Base-by-base conservation (phyloP, 2,888 invertebrate species). In the Sacculina carcini region DNA sequence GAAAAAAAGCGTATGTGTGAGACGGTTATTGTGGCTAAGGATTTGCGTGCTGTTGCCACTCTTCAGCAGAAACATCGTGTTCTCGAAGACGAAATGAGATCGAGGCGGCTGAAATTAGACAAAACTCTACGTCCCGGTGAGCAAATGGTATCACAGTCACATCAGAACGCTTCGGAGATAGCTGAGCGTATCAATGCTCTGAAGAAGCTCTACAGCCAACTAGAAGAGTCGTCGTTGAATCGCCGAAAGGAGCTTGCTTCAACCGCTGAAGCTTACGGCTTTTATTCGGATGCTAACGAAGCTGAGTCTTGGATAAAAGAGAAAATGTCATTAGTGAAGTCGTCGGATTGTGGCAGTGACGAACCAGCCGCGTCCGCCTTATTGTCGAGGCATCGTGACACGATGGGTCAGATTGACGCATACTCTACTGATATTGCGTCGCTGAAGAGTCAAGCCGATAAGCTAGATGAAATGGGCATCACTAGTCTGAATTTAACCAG, bases 281-380 rank as follows among this genome's bases (percentile, higher is more conserved):
- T 90, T 69, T 89, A 90, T 65, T 83, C 89, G 1, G 96, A 96
- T 66, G 90, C 92, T 0, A 92, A 96, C 67, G 96, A 96, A 63
- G 84, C 89, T 0, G 94, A 96, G 60, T 90, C 90, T 0, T 96
- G 92, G 90, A 76, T 94, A 69, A 83, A 85, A 58, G 96, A 96
- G 66, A 90, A 89, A 67, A 79, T 86, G 67, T 81, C 90, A 0
- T 71, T 98, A 36, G 84, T 90, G 14, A 75, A 78, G 12, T 85
- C 86, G 0, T 75, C 75, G 49, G 96, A 98, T 69, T 82, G 80
- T 62, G 96, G 96, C 1, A 76, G 77, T 16, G 92, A 92, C 68
- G 90, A 90, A 60, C 83, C 86, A 0, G 79, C 82, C 52, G 89
- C 87, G 0, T 81, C 80, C 59, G 87, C 90, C 0, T 68, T 90